These are phyloP conservation scores for Scolopax rusticola DNA, from an alignment of 2,797 vertebrate species.

Conservation along the genomic window DNA sequence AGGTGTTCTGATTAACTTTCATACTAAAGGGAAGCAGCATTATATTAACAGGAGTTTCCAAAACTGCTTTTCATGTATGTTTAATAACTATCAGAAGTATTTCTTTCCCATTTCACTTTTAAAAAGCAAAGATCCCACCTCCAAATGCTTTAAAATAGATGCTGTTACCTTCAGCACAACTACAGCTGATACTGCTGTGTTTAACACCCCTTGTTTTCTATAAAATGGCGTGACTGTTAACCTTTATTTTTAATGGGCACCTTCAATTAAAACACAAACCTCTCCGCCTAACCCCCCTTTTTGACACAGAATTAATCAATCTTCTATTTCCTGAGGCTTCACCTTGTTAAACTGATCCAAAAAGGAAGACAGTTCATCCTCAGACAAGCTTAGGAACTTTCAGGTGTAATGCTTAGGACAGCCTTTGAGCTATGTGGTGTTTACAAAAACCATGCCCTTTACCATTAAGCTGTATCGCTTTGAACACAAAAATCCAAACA, in stretches of 20 bases:
- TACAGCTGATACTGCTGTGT: background rate
- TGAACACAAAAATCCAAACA: background rate
- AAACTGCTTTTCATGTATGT: background rate
- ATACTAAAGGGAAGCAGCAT: background rate
- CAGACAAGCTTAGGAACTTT: background rate
- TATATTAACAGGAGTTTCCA: background rate
- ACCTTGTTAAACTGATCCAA: background rate
- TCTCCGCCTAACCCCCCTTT: background rate
- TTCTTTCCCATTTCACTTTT: background rate
- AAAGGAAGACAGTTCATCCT: background rate
- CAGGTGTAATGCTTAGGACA: background rate
- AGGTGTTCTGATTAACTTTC: constrained; percentile 8
- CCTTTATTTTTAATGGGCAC: background rate
- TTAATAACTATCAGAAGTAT: background rate
- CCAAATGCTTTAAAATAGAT: background rate
- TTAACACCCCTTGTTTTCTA: background rate
- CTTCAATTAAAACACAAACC: background rate
- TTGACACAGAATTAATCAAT: background rate
- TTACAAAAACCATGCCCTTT: background rate
- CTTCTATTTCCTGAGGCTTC: background rate
- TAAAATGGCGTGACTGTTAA: background rate
- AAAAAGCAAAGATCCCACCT: background rate
- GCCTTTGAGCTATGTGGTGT: background rate
- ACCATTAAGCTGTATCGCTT: background rate
- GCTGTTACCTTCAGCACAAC: background rate